Conservation (phyloP, 2,797 vertebrate genomes). For the Coluber constrictor region DNA sequence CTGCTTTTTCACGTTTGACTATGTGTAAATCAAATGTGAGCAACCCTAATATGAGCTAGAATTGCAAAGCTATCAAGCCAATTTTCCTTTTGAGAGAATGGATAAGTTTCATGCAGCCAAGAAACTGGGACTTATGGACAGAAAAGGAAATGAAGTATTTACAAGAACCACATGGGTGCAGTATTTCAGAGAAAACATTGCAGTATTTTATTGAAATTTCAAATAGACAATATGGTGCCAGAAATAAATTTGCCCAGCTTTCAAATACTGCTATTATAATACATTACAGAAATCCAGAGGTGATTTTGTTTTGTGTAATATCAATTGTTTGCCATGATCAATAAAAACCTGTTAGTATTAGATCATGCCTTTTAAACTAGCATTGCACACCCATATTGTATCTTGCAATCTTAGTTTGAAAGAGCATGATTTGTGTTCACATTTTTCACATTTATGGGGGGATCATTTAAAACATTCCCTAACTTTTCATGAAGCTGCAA, state of each 20-base stretch:
- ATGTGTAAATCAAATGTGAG: background rate
- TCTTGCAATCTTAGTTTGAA: background rate
- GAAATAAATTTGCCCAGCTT: background rate
- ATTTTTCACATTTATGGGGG: background rate
- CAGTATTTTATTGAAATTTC: background rate
- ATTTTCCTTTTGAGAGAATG: background rate
- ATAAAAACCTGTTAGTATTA: background rate
- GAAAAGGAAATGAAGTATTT: background rate
- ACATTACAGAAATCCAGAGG: background rate
- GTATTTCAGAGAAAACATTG: background rate
- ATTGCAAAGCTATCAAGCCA: background rate
- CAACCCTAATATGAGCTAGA: background rate
- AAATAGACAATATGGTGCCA: background rate
- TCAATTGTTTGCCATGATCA: background rate
- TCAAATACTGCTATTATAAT: background rate
- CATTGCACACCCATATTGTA: background rate
- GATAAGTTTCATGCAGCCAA: background rate
- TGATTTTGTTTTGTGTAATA: background rate
- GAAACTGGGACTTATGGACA: background rate
- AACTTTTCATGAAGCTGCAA: background rate
- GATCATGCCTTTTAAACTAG: background rate
- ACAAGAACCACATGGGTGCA: background rate
- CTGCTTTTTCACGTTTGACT: background rate
- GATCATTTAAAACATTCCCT: background rate
- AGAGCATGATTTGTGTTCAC: background rate